Conservation (phyloP, 2,113 vertebrate genomes). For the Rana temporaria region DNA sequence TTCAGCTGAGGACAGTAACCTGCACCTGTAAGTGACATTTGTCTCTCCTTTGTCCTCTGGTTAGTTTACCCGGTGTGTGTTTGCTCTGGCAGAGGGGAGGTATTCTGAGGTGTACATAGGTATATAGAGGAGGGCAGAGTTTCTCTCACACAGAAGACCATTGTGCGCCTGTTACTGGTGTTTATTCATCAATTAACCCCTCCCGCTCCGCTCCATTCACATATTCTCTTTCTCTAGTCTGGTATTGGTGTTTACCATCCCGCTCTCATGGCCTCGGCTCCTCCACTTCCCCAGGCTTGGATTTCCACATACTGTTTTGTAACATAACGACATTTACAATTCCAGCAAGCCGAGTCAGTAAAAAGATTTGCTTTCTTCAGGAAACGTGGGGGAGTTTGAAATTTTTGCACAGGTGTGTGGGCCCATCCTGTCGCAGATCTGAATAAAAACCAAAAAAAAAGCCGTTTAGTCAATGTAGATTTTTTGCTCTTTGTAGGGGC, state of each 20-base stretch:
- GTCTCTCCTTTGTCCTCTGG: conserved; percentile 54
- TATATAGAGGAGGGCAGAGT: conserved; percentile 51
- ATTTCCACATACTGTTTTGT: no score
- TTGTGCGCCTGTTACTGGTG: conserved; percentile 43
- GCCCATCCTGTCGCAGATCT: no score
- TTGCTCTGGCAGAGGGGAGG: conserved; percentile 55
- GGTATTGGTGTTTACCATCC: background rate
- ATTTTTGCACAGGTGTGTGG: no score
- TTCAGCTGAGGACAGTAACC: conserved; percentile 44
- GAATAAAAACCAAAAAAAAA: no score
- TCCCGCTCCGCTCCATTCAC: background rate
- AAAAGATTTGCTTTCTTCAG: no score
- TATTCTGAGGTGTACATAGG: conserved; percentile 48
- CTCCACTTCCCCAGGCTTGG: background rate
- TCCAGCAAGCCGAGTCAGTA: no score
- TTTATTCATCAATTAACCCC: conserved; percentile 39
- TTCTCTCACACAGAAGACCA: conserved; percentile 48
- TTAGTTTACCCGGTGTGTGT: conserved; percentile 53
- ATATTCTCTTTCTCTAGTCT: conserved; percentile 1
- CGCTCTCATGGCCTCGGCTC: background rate
- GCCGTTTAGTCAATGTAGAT: no score
- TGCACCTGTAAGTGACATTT: conserved; percentile 54
- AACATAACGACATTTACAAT: no score
- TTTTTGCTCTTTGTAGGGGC: no score
- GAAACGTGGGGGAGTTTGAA: no score